phyloP scores from a whole-genome alignment of 2,797 vertebrate species.

The Potorous gilbertii region DNA sequence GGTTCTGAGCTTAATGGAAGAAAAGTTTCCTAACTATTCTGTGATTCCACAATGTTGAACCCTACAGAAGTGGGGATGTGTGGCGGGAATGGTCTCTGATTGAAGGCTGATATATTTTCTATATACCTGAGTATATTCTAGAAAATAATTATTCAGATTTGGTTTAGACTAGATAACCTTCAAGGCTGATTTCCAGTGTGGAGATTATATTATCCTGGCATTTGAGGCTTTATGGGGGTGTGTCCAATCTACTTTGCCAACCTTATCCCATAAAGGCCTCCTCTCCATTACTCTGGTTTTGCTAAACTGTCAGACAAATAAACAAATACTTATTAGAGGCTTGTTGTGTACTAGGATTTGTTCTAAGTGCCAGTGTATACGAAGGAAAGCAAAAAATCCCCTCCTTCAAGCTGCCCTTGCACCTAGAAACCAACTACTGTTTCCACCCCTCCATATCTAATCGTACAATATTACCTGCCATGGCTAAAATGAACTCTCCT shows the following conservation, averaged over 20 bases:
- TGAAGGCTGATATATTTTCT: no score
- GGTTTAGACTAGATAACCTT: not conserved
- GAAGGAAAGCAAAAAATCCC: not conserved
- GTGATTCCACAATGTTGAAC: not conserved
- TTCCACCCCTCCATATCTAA: not conserved
- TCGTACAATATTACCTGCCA: not conserved
- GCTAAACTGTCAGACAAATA: not conserved
- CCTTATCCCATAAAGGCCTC: not conserved
- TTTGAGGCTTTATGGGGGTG: not conserved
- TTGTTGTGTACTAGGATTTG: not conserved
- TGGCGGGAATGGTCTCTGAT: not conserved
- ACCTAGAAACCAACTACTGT: not conserved
- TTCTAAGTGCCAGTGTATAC: not conserved
- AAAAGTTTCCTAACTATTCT: not conserved
- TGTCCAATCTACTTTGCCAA: not conserved
- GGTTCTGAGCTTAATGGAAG: no score
- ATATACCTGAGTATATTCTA: not conserved
- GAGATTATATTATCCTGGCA: not conserved
- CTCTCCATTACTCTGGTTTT: not conserved
- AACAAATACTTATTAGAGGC: not conserved
- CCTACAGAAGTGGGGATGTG: not conserved
- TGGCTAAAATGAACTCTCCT: not conserved
- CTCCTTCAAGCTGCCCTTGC: not conserved
- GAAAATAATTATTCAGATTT: not conserved
- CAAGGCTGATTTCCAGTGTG: not conserved